Conservation (phyloP, 1,140 invertebrate species). For the Daktulosphaira vitifoliae region DNA sequence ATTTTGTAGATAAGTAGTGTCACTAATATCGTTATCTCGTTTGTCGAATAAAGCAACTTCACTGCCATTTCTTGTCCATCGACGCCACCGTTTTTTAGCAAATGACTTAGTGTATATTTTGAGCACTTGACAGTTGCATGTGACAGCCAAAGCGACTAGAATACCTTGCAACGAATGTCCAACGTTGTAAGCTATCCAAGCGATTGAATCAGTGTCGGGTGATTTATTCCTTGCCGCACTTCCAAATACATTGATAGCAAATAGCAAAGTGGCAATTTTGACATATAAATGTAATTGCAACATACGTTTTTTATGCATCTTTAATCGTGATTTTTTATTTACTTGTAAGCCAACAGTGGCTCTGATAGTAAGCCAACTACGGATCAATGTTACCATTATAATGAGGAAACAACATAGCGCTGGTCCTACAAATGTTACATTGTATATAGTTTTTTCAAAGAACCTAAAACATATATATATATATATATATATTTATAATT, state of each 20-base stretch:
- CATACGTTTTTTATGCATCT: constrained; percentile 50
- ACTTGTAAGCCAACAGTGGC: constrained; percentile 48
- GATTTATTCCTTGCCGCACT: constrained; percentile 22
- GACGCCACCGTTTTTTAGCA: background rate
- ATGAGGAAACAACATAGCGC: constrained; percentile 43
- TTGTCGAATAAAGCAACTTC: constrained; percentile 14
- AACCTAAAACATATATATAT: constrained; percentile 46
- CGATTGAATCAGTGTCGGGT: constrained; percentile 34
- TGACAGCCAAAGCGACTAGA: constrained; percentile 53
- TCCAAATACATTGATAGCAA: constrained; percentile 38
- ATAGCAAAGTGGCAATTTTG: constrained; percentile 44
- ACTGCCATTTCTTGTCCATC: background rate
- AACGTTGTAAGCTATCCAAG: constrained; percentile 47
- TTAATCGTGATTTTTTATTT: constrained; percentile 51
- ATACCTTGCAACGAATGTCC: constrained; percentile 50
- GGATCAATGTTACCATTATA: constrained; percentile 44
- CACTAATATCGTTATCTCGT: constrained; percentile 23
- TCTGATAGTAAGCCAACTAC: constrained; percentile 46
- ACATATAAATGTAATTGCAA: constrained; percentile 54
- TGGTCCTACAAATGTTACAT: constrained; percentile 46
- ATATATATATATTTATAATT: too few species aligned
- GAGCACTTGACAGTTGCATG: constrained; percentile 50
- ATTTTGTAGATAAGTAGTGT: constrained; percentile 20
- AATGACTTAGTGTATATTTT: constrained; percentile 35
- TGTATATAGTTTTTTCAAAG: constrained; percentile 44